phyloP scores from a whole-genome alignment of 2,113 vertebrate species.

The Mustela nigripes region DNA sequence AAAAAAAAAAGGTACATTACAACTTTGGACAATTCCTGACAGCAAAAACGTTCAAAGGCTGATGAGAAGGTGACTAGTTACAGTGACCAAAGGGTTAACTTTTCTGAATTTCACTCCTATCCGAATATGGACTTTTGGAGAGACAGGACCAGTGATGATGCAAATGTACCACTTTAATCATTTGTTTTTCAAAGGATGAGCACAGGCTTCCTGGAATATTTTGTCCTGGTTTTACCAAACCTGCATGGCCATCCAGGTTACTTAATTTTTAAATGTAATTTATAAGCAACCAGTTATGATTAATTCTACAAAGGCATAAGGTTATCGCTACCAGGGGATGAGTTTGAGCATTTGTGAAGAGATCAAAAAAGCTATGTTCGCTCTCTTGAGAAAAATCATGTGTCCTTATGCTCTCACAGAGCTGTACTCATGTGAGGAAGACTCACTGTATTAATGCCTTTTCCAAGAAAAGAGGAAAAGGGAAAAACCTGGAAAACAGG shows the following conservation, averaged over 20 bases:
- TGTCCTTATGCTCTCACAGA: background rate
- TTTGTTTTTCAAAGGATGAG: constrained; percentile 25
- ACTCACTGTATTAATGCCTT: background rate
- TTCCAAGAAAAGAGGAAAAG: background rate
- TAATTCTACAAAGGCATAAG: background rate
- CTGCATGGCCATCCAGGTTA: background rate
- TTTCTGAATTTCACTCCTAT: background rate
- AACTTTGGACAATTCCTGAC: constrained; percentile 53
- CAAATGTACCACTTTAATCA: background rate
- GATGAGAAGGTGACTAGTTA: constrained; percentile 28
- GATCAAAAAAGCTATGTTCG: background rate
- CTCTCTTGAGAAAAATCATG: background rate
- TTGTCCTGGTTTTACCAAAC: constrained; percentile 38
- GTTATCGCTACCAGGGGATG: background rate
- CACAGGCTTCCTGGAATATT: background rate
- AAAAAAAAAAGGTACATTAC: constrained; percentile 66
- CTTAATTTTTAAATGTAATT: background rate
- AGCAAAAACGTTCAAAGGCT: constrained; percentile 46
- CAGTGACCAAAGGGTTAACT: background rate
- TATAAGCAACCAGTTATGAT: background rate
- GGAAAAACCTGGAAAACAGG: background rate
- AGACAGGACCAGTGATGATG: background rate
- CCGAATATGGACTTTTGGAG: background rate
- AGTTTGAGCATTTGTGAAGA: background rate
- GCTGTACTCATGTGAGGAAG: background rate